Base-by-base conservation (phyloP, 2,888 invertebrate genomes). In the Pyrocoelia pectoralis region DNA sequence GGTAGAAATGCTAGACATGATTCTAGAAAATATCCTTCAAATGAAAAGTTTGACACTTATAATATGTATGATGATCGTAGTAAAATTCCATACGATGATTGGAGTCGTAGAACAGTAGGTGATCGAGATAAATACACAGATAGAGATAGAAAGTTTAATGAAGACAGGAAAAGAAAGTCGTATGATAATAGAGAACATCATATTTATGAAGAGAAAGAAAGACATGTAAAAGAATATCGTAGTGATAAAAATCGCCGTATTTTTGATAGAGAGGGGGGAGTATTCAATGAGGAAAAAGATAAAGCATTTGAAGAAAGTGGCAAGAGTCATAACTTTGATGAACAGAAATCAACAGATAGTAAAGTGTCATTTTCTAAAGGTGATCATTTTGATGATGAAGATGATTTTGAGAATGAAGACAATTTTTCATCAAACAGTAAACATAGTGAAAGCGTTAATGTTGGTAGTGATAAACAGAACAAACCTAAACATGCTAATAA, bases 121-220 rank as follows among this genome's bases (percentile, higher is more conserved):
- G 60, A n/a, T n/a, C n/a, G n/a, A n/a, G n/a, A n/a, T n/a, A n/a
- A n/a, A n/a, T n/a, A n/a, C n/a, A n/a, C n/a, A n/a, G n/a, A 53
- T 19, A 56, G 68, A 13, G 73, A 73, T 50, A 68, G 67, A 64
- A 68, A 56, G 67, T 65, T 17, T 64, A 61, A 51, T 56, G 56
- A 54, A 29, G 72, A 67, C 68, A 76, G 80, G 79, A 55, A 75
- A 73, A 64, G 79, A 79, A 63, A 75, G 77, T 66, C n/a, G 1
- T 41, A 17, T n/a, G 53, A 41, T n/a, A 17, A 52, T 15, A 33
- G 15, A 28, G 67, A 69, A 66, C 6, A 77, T 70, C 62, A 75
- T 73, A 68, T 76, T 56, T 46, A 65, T 68, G 15, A 77, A 58
- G 50, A 62, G 61, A 53, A 55, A 63, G 58, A 62, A 73, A 57